Evolutionary conservation across 2,888 invertebrate species (phyloP), one percentile per base, ranked within the genome.

Genomic region (Papilio elwesi): DNA sequence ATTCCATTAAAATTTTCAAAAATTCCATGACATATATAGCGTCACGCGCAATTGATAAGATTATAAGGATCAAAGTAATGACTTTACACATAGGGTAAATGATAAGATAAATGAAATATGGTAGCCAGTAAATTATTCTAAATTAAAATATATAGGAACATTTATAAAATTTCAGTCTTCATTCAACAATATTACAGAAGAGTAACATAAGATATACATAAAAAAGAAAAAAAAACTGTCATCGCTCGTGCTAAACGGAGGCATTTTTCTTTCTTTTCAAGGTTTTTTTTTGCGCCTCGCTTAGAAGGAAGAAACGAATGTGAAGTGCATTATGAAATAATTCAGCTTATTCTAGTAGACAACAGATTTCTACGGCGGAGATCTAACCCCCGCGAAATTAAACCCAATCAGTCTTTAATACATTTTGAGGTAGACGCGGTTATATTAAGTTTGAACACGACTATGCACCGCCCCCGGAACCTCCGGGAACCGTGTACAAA

Each of bases 1-100:
- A 93, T 90, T 91, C 91, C 91, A 91, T 92, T 92, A 91, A 93
- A 93, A 93, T 88, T 91, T 92, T 92, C 90, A 92, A 93, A 93
- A 93, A 93, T 89, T 89, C 82, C 83, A 85, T 90, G 93, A 93
- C 93, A 88, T 90, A 91, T 93, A 93, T 92, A 92, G 92, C 91
- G 92, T 93, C 92, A 90, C 88, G 90, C 89, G 90, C 89, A 90
- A 89, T 92, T 90, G 89, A 91, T 92, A 90, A 89, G 90, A 88
- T 89, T 90, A 91, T 83, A 90, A 88, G 88, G 89, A 89, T 90
- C 86, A 88, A 90, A 90, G 87, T 90, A 89, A 90, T 87, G 82
- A 87, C 87, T 85, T 81, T 90, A 90, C 88, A 86, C 88, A 90
- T 84, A 84, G 82, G 87, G 86, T 90, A 91, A 90, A 87, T 77